phyloP scores from a whole-genome alignment of 1,140 invertebrate species.

The Sycobia sp. region DNA sequence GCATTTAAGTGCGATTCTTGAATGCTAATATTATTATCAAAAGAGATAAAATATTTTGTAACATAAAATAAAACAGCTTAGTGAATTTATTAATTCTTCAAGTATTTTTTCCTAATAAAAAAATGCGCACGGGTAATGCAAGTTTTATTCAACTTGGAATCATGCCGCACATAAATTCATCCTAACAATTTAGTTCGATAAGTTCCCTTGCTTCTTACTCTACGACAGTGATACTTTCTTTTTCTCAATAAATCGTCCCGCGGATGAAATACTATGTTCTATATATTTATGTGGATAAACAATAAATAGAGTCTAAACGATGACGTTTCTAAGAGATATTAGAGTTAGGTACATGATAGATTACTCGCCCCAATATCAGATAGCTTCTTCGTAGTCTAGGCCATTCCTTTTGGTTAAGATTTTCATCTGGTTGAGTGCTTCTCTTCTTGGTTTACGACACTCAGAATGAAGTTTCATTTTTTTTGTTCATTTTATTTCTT shows the following conservation, averaged over 20 bases:
- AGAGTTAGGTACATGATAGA: constrained; percentile 60
- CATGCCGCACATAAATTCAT: too few species aligned
- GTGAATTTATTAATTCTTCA: too few species aligned
- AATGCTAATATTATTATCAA: too few species aligned
- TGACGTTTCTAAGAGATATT: constrained; percentile 55
- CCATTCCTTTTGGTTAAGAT: constrained; percentile 47
- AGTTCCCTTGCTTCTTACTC: too few species aligned
- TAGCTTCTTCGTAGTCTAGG: constrained; percentile 57
- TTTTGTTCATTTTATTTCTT: constrained; percentile 21
- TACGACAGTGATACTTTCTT: too few species aligned
- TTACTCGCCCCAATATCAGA: constrained; percentile 61
- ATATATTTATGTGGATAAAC: constrained; percentile 48
- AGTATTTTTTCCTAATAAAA: too few species aligned
- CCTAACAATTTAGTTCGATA: too few species aligned
- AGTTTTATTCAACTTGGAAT: too few species aligned
- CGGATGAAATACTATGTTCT: constrained; percentile 26
- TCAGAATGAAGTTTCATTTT: constrained; percentile 43
- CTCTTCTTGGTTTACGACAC: constrained; percentile 48
- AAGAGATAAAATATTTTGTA: too few species aligned
- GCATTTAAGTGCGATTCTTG: too few species aligned
- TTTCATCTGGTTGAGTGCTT: constrained; percentile 47
- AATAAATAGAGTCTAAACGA: constrained; percentile 54
- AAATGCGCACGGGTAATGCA: too few species aligned
- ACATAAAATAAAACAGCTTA: too few species aligned
- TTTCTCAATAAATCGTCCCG: constrained; percentile 38